Evolutionary conservation across 1,140 invertebrate genomes (phyloP).

Genomic region (Gryllus bimaculatus): DNA sequence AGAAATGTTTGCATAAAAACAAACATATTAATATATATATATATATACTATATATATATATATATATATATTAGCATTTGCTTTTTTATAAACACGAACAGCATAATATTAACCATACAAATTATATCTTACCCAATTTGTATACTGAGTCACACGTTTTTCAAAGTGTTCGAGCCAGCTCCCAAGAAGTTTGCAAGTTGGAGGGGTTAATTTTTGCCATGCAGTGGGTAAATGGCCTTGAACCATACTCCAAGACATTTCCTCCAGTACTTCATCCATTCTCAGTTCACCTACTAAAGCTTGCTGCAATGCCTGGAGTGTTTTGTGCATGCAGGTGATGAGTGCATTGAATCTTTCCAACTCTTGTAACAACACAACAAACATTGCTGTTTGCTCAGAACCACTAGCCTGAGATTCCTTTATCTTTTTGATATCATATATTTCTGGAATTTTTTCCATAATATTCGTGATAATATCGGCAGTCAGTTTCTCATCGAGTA

Average conservation of each 20-base stretch:
- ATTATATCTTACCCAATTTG: constrained; percentile 51
- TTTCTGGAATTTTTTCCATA: constrained; percentile 56
- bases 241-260: constrained; percentile 65
- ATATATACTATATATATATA: too few relatives aligned
- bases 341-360: constrained; percentile 56
- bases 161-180: constrained; percentile 83
- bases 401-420: constrained; percentile 55
- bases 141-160: constrained; percentile 57
- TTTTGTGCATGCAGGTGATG: constrained; percentile 58
- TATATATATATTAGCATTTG: too few relatives aligned
- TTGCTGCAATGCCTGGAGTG: constrained; percentile 60
- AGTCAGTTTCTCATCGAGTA: constrained; percentile 69
- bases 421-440: constrained; percentile 69
- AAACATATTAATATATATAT: too few relatives aligned
- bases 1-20: too few relatives aligned
- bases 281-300: constrained; percentile 63
- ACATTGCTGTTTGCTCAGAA: constrained; percentile 63
- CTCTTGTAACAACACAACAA: constrained; percentile 80
- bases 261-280: constrained; percentile 76
- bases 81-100: too few relatives aligned
- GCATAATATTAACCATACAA: too few relatives aligned
- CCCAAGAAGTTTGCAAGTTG: constrained; percentile 70
- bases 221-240: constrained; percentile 73
- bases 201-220: constrained; percentile 74
- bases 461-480: constrained; percentile 67